Evolutionary conservation across 2,113 vertebrate genomes (phyloP).

Genomic region (Ardeotis arabs): DNA sequence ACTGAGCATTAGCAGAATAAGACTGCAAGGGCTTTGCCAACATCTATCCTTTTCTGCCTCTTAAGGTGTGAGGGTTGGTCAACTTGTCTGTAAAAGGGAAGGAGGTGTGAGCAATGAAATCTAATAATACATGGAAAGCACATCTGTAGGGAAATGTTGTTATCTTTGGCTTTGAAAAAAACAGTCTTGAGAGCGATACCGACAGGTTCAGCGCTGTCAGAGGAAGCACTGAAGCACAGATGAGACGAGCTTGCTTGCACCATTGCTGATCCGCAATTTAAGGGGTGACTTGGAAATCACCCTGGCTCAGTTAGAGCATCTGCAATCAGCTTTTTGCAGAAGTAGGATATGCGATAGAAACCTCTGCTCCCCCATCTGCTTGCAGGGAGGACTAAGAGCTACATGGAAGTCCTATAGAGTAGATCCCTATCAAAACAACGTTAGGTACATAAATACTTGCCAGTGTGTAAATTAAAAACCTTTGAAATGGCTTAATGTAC

Average conservation of each 20-base stretch:
- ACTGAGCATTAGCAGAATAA: not conserved
- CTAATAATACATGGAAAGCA: not conserved
- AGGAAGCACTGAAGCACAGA: not conserved
- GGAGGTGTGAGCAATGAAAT: not conserved
- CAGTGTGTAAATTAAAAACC: not conserved
- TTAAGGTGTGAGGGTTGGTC: not conserved
- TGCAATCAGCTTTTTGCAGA: not conserved
- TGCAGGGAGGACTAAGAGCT: not conserved
- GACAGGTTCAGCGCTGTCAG: no score
- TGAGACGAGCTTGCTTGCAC: not conserved
- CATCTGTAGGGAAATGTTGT: not conserved
- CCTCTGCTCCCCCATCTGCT: not conserved
- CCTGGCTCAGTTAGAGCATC: not conserved
- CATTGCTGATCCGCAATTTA: not conserved
- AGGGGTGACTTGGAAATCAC: not conserved
- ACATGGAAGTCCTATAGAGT: not conserved
- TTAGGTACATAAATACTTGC: not conserved
- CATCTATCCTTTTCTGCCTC: not conserved
- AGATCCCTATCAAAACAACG: not conserved
- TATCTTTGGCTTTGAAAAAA: not conserved
- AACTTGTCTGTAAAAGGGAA: not conserved
- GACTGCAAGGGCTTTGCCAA: not conserved
- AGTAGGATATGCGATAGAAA: not conserved
- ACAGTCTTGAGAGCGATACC: not conserved
- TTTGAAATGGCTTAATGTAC: not conserved